Conservation (phyloP, 1,140 invertebrate genomes). For the Microplitis mediator region DNA sequence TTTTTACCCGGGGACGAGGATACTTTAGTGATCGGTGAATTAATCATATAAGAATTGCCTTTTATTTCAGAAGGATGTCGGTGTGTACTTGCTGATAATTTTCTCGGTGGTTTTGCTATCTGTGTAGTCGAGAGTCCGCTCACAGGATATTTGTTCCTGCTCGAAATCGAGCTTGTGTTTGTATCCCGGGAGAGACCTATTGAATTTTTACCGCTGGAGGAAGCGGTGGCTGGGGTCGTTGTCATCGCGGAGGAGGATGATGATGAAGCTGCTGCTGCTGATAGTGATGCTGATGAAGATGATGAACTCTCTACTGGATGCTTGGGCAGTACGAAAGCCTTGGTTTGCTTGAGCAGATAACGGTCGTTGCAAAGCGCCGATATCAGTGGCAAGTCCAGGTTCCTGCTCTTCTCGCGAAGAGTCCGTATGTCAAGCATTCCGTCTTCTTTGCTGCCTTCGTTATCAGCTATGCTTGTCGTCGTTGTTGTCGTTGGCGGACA, state of each 20-base stretch:
- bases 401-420: constrained; percentile 83
- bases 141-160: constrained; percentile 66
- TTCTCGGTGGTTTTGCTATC: constrained; percentile 65
- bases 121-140: constrained; percentile 67
- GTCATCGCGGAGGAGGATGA: constrained; percentile 34
- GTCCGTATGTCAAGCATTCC: constrained; percentile 77
- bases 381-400: constrained; percentile 85
- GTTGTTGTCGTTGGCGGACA: constrained; percentile 34
- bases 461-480: constrained; percentile 20
- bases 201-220: constrained; percentile 38
- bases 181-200: constrained; percentile 41
- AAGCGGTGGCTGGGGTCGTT: background rate
- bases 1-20: constrained; percentile 44
- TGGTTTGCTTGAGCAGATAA: constrained; percentile 82
- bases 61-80: constrained; percentile 66
- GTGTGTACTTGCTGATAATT: constrained; percentile 63
- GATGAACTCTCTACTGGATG: constrained; percentile 53
- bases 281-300: constrained; percentile 41
- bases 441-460: constrained; percentile 47
- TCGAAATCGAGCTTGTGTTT: constrained; percentile 44
- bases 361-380: constrained; percentile 88
- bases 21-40: constrained; percentile 23
- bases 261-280: constrained; percentile 34
- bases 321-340: constrained; percentile 78
- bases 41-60: constrained; percentile 33